These are phyloP conservation scores for Lepetodrilus schrolli DNA, from an alignment of 2,888 invertebrate species.

Conservation along the genomic window DNA sequence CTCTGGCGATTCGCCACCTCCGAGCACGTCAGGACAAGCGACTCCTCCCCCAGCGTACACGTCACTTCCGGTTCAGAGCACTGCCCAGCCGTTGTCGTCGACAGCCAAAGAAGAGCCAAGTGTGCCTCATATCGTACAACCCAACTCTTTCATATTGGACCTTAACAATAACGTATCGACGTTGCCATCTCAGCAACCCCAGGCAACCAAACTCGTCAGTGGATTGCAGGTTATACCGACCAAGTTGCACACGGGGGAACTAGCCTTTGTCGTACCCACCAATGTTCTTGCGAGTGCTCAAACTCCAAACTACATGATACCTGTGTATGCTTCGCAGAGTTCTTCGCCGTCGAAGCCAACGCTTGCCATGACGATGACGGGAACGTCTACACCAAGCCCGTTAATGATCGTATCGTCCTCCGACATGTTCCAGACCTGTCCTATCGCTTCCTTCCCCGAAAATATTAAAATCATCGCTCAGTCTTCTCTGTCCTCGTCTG, in stretches of 20 bases:
- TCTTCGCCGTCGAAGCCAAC: neutral
- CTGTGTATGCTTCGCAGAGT: slow-evolving; percentile 35
- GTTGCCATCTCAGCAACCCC: neutral
- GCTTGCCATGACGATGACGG: neutral
- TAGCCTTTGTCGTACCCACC: slow-evolving; percentile 59
- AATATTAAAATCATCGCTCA: neutral
- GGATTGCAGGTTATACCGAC: slow-evolving; percentile 57
- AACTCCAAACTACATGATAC: slow-evolving; percentile 48
- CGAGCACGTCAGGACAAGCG: neutral
- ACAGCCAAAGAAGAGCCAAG: neutral
- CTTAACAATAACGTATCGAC: neutral
- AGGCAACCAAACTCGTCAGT: slow-evolving; percentile 34
- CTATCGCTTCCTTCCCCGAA: neutral
- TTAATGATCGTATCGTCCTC: neutral
- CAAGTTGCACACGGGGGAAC: slow-evolving; percentile 49
- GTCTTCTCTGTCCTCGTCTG: neutral
- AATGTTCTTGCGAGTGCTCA: slow-evolving; percentile 37
- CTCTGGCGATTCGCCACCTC: neutral
- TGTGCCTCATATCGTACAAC: neutral
- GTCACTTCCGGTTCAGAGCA: neutral
- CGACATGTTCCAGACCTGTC: slow-evolving; percentile 3
- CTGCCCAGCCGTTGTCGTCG: neutral
- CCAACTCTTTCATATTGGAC: neutral
- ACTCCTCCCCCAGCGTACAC: neutral
- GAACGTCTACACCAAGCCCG: neutral